Conservation (phyloP, 2,113 vertebrate species). For the Microcebus murinus region DNA sequence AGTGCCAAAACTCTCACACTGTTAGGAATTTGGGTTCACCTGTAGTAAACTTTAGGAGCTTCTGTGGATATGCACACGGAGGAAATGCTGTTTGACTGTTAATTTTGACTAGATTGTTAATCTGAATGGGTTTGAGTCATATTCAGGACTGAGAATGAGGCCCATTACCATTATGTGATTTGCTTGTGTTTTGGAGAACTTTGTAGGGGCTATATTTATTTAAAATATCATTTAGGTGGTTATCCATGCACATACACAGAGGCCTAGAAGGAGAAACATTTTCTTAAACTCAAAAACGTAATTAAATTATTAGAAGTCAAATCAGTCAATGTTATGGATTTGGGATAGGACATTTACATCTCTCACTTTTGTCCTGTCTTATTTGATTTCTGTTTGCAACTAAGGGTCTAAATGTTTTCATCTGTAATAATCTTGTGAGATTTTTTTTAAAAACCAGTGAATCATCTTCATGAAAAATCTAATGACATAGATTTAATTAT, state of each 20-base stretch:
- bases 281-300: background rate
- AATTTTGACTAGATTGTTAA: background rate
- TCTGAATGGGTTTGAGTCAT: background rate
- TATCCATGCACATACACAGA: background rate
- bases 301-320: background rate
- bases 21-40: background rate
- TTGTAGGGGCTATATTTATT: background rate
- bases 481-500: background rate
- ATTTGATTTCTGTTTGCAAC: background rate
- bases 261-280: background rate
- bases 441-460: background rate
- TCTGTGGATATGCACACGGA: background rate
- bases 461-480: background rate
- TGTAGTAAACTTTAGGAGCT: background rate
- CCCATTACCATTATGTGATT: background rate
- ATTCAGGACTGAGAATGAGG: background rate
- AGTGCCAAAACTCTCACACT: background rate
- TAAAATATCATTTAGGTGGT: background rate
- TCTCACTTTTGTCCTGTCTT: background rate
- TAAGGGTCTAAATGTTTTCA: background rate
- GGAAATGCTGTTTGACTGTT: background rate
- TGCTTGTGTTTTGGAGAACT: background rate
- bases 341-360: background rate
- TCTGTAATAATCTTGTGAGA: background rate
- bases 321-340: background rate